These are phyloP conservation scores for Engystomops pustulosus DNA, from an alignment of 2,113 vertebrate genomes.

Conservation along the genomic window DNA sequence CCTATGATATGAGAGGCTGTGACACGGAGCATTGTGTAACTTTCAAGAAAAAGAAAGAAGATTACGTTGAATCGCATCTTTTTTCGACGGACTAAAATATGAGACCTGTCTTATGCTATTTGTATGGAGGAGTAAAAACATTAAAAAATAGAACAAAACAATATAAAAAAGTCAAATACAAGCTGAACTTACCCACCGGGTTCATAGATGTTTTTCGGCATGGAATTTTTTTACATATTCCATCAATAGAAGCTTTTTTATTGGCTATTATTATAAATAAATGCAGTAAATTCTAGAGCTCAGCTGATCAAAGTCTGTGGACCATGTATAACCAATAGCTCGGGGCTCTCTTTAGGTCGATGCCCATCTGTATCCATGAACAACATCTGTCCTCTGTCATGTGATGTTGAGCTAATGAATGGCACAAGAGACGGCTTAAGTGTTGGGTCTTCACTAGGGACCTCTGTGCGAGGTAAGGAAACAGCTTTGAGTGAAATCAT, in stretches of 20 bases:
- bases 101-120: constrained; percentile 24
- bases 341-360: rapidly evolving
- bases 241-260: neutral
- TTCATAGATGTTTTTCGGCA: neutral
- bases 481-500: constrained; percentile 26
- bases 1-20: neutral
- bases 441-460: neutral
- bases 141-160: neutral
- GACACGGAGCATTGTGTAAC: neutral
- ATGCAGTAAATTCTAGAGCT: neutral
- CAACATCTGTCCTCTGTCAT: constrained; percentile 56
- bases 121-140: neutral
- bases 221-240: neutral
- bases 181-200: neutral
- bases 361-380: constrained; percentile 45
- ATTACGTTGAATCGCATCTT: neutral
- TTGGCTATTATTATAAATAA: too few relatives aligned
- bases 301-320: constrained; percentile 5
- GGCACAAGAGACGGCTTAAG: constrained; percentile 21
- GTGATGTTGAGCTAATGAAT: neutral
- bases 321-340: neutral
- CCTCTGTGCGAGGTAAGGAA: constrained; percentile 8
- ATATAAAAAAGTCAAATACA: constrained; percentile 1
- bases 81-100: neutral
- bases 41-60: neutral